Base-by-base conservation (phyloP, 1,140 invertebrate genomes). In the Nasonia longicornis region DNA sequence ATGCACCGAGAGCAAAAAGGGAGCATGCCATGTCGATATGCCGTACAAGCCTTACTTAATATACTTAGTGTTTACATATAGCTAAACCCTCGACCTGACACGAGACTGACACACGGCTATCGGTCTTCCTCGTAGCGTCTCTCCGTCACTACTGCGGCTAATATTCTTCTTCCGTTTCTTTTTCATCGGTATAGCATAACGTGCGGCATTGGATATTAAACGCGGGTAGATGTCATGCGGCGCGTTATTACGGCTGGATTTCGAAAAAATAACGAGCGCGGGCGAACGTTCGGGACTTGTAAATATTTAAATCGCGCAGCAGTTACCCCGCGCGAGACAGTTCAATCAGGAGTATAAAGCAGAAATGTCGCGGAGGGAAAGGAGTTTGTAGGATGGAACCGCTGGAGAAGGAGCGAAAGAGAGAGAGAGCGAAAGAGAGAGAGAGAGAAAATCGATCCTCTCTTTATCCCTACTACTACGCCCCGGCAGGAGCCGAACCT, bases 361-460 rank as follows among this genome's bases (percentile, higher is more conserved):
- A 45, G 12, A 31, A 77, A 77, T 52, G n/a, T 70, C 29, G 31
- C 16, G 16, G 77, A 80, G 35, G 14, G 31, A 52, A 35, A 6
- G 35, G 22, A 72, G 35, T 22, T 45, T 7, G 10, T 16, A 73
- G 72, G 48, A 71, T 64, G 22, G 42, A 31, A 31, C 0, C 22
- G 35, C 6, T 31, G 14, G 70, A 74, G 26, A 42, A 14, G 26
- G 45, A 42, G 38, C 4, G n/a, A 52, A 26, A 81, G 22, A 20
- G 52, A 64, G 22, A 52, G 67, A 72, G 38, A 75, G 63, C 76
- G 22, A 20, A 35, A 64, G 22, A 52, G 67, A 72, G 38, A 80
- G 63, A 73, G 58, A 66, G 63, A 77, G 1, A 77, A 69, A 82
- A 82, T 82, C 80, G 80, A 82, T 82, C 67, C 52, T 45, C 58